These are phyloP conservation scores for Catocala sponsa DNA, from an alignment of 2,888 invertebrate genomes.

Conservation along the genomic window DNA sequence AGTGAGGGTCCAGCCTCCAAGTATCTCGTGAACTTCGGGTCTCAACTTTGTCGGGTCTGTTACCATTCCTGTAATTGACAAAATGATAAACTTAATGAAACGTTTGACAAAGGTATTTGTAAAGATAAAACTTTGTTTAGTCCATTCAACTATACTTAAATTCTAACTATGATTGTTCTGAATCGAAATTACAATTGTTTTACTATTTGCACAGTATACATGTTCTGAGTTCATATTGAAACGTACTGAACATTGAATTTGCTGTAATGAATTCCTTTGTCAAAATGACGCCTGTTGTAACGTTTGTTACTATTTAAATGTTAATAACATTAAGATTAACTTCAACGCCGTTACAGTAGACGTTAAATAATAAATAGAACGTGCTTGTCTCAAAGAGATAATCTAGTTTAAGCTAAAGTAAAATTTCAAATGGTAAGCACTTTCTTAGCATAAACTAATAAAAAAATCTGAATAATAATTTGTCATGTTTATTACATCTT, in stretches of 20 bases:
- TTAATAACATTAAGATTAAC: conserved; percentile 15
- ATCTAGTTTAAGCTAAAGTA: conserved; percentile 26
- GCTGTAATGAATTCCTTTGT: conserved; percentile 47
- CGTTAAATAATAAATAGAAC: conserved; percentile 37
- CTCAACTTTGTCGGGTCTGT: conserved; percentile 75
- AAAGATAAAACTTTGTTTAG: conserved; percentile 25
- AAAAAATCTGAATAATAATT: conserved; percentile 28
- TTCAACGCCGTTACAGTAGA: conserved; percentile 24
- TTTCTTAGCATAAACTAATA: conserved; percentile 31
- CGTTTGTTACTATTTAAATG: conserved; percentile 19
- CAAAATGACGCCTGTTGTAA: conserved; percentile 32
- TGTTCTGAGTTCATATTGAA: conserved; percentile 8
- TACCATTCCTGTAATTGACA: conserved; percentile 65
- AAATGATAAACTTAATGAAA: conserved; percentile 60
- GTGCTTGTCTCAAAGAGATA: conserved; percentile 32
- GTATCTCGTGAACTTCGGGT: conserved; percentile 77
- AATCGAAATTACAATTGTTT: conserved; percentile 2
- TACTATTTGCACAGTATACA: conserved; percentile 3
- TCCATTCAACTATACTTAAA: conserved; percentile 8
- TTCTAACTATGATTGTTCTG: neutral
- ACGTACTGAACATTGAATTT: conserved; percentile 1
- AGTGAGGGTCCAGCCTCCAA: conserved; percentile 82
- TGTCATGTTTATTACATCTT: conserved; percentile 29
- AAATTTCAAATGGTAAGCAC: conserved; percentile 27
- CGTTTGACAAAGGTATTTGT: conserved; percentile 67